Percentiles rank a stretch among this genome's conserved stretches.
These are phyloP conservation scores for Thymelicus sylvestris DNA, from an alignment of 2,888 invertebrate species.

Conservation along the genomic window DNA sequence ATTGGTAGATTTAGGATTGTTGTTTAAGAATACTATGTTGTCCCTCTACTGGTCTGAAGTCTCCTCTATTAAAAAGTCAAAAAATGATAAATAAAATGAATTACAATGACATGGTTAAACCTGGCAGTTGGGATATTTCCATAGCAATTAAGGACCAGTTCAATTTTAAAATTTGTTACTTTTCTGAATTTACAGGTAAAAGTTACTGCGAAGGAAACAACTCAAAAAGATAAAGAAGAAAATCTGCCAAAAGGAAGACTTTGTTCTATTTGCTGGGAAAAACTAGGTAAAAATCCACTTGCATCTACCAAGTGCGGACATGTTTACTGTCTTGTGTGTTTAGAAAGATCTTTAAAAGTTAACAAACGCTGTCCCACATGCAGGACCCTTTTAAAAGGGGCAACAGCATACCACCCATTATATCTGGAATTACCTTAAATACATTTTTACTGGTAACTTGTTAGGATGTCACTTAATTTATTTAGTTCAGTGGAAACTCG, in stretches of 20 bases:
- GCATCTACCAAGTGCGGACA: conserved; percentile 73
- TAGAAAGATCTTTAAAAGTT: conserved; percentile 51
- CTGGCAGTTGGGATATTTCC: too few species aligned
- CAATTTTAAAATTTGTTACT: not conserved
- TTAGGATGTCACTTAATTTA: too few species aligned
- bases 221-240: conserved; percentile 15
- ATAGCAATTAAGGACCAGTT: too few species aligned
- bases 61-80: too few species aligned
- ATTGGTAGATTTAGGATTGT: too few species aligned
- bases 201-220: not conserved
- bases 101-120: too few species aligned
- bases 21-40: too few species aligned
- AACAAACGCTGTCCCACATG: conserved; percentile 66
- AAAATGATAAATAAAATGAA: too few species aligned
- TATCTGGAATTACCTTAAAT: conserved; percentile 39
- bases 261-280: conserved; percentile 69
- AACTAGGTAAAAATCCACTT: conserved; percentile 58
- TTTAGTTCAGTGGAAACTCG: too few species aligned
- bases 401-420: conserved; percentile 57
- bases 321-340: conserved; percentile 62
- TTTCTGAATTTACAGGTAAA: not conserved
- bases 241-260: conserved; percentile 48
- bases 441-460: not conserved
- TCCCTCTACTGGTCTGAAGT: too few species aligned
- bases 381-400: conserved; percentile 54